phyloP scores from a whole-genome alignment of 1,140 invertebrate species.

The Atopsyche davidsoni region DNA sequence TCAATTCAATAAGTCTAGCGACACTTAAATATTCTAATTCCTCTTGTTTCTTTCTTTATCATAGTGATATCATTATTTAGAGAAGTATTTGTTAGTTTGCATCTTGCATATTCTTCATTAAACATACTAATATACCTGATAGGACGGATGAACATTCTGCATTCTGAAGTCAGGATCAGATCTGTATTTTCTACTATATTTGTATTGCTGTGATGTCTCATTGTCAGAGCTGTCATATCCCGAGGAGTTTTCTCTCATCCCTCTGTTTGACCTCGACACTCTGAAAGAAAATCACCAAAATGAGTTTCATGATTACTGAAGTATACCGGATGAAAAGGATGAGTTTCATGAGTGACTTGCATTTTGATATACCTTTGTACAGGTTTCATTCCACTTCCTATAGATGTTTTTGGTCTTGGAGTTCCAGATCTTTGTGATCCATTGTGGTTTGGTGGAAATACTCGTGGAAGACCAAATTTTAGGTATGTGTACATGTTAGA shows the following conservation, averaged over 20 bases:
- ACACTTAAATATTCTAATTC: too few species aligned
- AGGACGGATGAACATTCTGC: conserved; percentile 52
- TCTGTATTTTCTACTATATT: conserved; percentile 60
- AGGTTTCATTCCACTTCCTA: conserved; percentile 48
- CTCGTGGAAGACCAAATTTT: conserved; percentile 86
- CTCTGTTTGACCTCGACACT: conserved; percentile 44
- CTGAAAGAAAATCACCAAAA: conserved; percentile 27
- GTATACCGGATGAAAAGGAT: not conserved
- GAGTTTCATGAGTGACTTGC: not conserved
- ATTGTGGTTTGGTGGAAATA: conserved; percentile 72
- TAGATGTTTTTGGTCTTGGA: conserved; percentile 49
- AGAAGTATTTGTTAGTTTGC: too few species aligned
- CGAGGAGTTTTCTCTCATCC: conserved; percentile 57
- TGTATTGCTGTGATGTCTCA: conserved; percentile 57
- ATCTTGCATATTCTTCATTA: too few species aligned
- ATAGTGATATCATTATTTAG: too few species aligned
- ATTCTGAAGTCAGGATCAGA: conserved; percentile 78
- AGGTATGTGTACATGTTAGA: conserved; percentile 89
- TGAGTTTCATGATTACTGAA: not conserved
- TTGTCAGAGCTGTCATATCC: conserved; percentile 81
- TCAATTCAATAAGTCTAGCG: too few species aligned
- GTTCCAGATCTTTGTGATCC: conserved; percentile 56
- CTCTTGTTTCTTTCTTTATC: too few species aligned
- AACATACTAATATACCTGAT: too few species aligned
- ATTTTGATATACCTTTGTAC: conserved; percentile 37